Evolutionary conservation across 1,140 invertebrate species (phyloP).

Genomic region (Uloborus diversus): DNA sequence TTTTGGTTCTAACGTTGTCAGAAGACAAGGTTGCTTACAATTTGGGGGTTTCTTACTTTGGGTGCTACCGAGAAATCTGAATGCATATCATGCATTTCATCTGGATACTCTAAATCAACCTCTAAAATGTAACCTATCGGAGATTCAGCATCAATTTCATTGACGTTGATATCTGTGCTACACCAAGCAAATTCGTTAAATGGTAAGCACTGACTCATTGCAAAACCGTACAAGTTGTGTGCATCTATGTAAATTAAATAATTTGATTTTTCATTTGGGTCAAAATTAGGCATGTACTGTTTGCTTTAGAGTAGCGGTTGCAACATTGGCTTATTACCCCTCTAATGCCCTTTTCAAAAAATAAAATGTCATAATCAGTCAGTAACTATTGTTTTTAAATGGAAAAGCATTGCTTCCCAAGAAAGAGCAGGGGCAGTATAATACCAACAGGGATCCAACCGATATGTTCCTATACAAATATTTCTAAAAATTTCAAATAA

Average conservation of each 20-base stretch:
- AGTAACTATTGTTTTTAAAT: background rate
- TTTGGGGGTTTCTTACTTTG: slow-evolving; percentile 46
- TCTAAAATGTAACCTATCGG: slow-evolving; percentile 58
- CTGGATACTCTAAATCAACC: slow-evolving; percentile 61
- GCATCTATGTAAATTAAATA: background rate
- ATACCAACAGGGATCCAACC: background rate
- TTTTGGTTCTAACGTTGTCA: background rate
- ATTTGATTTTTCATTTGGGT: background rate
- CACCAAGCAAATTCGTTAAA: background rate
- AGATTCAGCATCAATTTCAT: background rate
- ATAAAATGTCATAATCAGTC: background rate
- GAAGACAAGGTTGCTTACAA: background rate
- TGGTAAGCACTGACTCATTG: background rate
- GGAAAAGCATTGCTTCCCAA: background rate
- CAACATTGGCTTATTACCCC: background rate
- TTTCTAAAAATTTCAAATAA: background rate
- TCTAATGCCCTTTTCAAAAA: background rate
- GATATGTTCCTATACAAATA: background rate
- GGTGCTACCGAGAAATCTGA: slow-evolving; percentile 65
- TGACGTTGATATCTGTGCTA: background rate
- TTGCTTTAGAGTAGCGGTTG: background rate
- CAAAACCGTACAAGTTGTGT: background rate
- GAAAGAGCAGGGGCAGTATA: background rate
- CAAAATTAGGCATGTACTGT: background rate
- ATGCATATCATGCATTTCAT: slow-evolving; percentile 61